Conservation (phyloP, 2,113 vertebrate species). For the Anoplopoma fimbria region DNA sequence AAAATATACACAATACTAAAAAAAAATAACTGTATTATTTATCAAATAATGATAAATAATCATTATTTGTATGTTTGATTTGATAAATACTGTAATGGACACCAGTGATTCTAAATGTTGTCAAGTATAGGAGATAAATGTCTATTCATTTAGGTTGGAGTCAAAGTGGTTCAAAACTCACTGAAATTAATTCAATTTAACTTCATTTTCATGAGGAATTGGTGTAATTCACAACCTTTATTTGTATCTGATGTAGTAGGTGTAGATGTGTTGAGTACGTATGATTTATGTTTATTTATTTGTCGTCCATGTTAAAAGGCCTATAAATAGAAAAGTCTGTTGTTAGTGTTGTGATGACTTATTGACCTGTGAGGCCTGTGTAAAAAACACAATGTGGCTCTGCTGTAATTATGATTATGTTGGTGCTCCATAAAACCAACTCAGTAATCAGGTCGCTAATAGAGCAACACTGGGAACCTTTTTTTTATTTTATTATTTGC, state of each 20-base stretch:
- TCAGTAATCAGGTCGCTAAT: slow-evolving; percentile 42
- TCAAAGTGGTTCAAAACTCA: neutral
- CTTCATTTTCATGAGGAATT: neutral
- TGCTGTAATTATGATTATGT: slow-evolving; percentile 13
- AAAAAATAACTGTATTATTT: neutral
- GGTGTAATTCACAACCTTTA: neutral
- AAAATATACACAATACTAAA: neutral
- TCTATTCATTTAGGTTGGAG: neutral
- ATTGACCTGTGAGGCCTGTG: neutral
- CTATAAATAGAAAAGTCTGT: slow-evolving; percentile 7
- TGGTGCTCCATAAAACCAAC: neutral
- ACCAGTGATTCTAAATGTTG: neutral
- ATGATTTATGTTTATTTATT: neutral
- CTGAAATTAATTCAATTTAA: neutral
- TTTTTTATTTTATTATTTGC: slow-evolving; percentile 33
- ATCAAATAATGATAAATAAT: too few species aligned
- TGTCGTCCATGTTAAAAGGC: neutral
- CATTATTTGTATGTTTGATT: neutral
- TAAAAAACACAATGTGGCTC: neutral
- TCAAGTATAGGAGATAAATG: too few species aligned
- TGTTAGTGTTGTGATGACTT: slow-evolving; percentile 22
- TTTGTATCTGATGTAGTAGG: slow-evolving; percentile 1
- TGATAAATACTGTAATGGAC: neutral
- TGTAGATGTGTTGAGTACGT: neutral
- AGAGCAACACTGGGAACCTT: slow-evolving; percentile 32